phyloP scores from a whole-genome alignment of 2,888 invertebrate genomes.

The Zaprionus bogoriensis region DNA sequence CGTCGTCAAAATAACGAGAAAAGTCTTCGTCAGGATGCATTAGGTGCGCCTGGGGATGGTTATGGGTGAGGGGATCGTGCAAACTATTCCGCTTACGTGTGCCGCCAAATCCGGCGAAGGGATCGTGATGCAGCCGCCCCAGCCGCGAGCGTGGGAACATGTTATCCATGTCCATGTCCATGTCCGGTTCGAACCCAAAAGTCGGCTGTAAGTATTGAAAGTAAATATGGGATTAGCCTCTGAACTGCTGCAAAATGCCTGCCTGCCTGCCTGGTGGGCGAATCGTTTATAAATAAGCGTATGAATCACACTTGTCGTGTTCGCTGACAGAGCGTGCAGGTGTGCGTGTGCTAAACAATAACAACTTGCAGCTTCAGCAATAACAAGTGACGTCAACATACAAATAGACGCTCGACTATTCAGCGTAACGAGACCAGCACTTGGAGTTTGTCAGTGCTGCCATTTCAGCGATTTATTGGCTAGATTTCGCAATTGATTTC shows the following conservation, averaged over 20 bases:
- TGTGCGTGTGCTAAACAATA: constrained; percentile 27
- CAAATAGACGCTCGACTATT: constrained; percentile 33
- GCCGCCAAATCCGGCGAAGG: constrained; percentile 80
- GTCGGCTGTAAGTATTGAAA: constrained; percentile 67
- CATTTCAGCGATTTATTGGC: too few relatives aligned
- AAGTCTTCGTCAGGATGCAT: constrained; percentile 71
- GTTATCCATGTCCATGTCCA: constrained; percentile 81
- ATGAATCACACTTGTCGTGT: constrained; percentile 58
- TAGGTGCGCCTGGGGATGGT: constrained; percentile 46
- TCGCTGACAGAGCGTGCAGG: constrained; percentile 20
- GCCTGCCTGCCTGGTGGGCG: constrained; percentile 28
- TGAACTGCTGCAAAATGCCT: background rate
- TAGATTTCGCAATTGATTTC: too few relatives aligned
- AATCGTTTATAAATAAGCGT: constrained; percentile 69
- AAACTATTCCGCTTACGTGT: constrained; percentile 82
- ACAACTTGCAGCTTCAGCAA: constrained; percentile 44
- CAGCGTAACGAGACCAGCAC: constrained; percentile 13
- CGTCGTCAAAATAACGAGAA: constrained; percentile 76
- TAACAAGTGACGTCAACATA: constrained; percentile 71
- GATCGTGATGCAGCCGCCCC: constrained; percentile 81
- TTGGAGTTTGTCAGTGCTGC: too few relatives aligned
- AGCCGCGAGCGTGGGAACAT: constrained; percentile 81
- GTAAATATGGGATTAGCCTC: constrained; percentile 13
- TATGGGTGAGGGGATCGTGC: constrained; percentile 69
- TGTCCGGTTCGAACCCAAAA: constrained; percentile 81